Conservation (phyloP, 2,113 vertebrate genomes). For the Cryptomyrus ogoouensis region DNA sequence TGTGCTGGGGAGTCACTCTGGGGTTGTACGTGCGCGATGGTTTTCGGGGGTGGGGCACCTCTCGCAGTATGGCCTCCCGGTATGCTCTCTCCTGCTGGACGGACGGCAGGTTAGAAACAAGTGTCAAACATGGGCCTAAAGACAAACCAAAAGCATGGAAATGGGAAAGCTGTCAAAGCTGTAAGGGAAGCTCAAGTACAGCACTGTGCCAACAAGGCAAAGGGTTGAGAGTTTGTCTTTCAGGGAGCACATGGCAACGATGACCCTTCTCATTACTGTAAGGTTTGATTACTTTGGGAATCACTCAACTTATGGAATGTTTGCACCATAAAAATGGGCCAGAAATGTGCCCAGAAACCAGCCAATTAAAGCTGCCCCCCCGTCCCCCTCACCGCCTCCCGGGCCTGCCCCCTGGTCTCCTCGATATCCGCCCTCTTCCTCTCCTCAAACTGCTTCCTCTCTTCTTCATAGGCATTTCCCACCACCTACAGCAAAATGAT, state of each 20-base stretch:
- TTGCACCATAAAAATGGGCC: neutral
- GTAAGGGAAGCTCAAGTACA: neutral
- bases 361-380: slow-evolving; percentile 17
- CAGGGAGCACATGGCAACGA: neutral
- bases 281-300: neutral
- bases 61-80: slow-evolving; percentile 67
- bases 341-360: neutral
- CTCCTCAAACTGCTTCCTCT: slow-evolving; percentile 66
- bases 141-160: neutral
- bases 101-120: slow-evolving; percentile 40
- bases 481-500: slow-evolving; percentile 52
- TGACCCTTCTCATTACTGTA: neutral
- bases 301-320: neutral
- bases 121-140: slow-evolving; percentile 29
- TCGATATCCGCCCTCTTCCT: slow-evolving; percentile 56
- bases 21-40: slow-evolving; percentile 55
- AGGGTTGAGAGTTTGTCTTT: neutral
- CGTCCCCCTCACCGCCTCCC: slow-evolving; percentile 55
- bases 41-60: slow-evolving; percentile 52
- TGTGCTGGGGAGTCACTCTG: slow-evolving; percentile 49
- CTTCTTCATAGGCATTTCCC: slow-evolving; percentile 64
- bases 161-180: neutral
- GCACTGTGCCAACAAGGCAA: neutral
- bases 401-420: slow-evolving; percentile 55
- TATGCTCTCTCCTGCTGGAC: slow-evolving; percentile 70